Conservation (phyloP, 2,113 vertebrate genomes). For the Corythornis cristatus region DNA sequence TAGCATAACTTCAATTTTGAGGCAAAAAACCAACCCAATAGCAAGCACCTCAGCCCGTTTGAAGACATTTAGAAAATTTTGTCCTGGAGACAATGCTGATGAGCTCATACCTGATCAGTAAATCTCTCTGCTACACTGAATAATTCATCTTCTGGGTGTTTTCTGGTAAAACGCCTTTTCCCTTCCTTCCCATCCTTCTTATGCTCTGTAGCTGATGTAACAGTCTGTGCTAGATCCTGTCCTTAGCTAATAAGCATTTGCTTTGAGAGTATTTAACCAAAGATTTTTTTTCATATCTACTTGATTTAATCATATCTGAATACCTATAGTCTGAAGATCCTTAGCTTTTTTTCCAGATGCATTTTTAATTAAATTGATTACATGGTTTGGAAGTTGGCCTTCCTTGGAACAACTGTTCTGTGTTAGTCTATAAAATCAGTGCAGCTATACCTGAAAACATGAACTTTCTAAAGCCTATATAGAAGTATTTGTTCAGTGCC, state of each 20-base stretch:
- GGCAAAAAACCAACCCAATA: not conserved
- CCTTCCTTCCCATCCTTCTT: too few relatives aligned
- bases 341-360: not conserved
- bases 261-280: not conserved
- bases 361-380: not conserved
- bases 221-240: not conserved
- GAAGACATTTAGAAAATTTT: not conserved
- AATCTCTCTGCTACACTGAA: not conserved
- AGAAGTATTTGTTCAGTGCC: not conserved
- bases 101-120: not conserved
- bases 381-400: not conserved
- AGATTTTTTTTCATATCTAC: not conserved
- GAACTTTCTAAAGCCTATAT: not conserved
- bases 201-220: not conserved
- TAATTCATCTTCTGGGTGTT: not conserved
- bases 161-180: not conserved
- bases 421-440: not conserved
- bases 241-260: not conserved
- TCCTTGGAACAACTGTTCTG: not conserved
- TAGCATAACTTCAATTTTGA: not conserved
- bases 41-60: not conserved
- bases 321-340: not conserved
- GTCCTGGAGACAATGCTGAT: not conserved
- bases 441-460: not conserved
- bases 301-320: not conserved